These are phyloP conservation scores for Frieseomelitta varia DNA, from an alignment of 1,140 invertebrate genomes.

Conservation along the genomic window DNA sequence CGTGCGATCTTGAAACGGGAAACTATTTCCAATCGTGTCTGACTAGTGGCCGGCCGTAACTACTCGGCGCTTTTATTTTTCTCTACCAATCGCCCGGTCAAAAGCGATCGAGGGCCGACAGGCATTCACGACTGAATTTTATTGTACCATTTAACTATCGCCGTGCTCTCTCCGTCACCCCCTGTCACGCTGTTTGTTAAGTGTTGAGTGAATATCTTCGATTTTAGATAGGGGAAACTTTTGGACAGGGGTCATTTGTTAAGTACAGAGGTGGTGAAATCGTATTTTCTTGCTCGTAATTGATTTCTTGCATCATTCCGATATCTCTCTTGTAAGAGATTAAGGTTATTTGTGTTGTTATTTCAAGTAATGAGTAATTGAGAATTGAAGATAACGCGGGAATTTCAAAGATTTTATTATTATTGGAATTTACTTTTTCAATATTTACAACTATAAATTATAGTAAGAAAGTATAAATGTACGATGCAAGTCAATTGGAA, in stretches of 20 bases:
- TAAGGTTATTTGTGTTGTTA: too few relatives aligned
- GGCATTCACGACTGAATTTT: not conserved
- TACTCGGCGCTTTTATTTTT: not conserved
- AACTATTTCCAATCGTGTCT: conserved; percentile 7
- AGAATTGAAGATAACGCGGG: too few relatives aligned
- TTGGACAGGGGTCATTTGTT: not conserved
- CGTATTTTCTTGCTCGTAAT: too few relatives aligned
- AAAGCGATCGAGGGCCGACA: not conserved
- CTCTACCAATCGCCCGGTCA: not conserved
- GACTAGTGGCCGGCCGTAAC: not conserved
- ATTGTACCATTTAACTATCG: not conserved
- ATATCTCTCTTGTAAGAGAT: too few relatives aligned
- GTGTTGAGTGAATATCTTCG: not conserved
- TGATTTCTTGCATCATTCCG: too few relatives aligned
- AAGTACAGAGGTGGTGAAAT: too few relatives aligned
- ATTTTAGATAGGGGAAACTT: not conserved
- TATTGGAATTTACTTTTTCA: not conserved
- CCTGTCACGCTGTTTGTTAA: not conserved
- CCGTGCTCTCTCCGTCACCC: not conserved
- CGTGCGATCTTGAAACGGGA: conserved; percentile 1
- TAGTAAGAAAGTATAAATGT: not conserved
- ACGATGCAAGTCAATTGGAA: too few relatives aligned
- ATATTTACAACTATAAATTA: not conserved
- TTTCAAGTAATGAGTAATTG: too few relatives aligned
- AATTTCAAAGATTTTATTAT: not conserved